phyloP scores from a whole-genome alignment of 2,113 vertebrate genomes.

The Drymodes brunneopygia region DNA sequence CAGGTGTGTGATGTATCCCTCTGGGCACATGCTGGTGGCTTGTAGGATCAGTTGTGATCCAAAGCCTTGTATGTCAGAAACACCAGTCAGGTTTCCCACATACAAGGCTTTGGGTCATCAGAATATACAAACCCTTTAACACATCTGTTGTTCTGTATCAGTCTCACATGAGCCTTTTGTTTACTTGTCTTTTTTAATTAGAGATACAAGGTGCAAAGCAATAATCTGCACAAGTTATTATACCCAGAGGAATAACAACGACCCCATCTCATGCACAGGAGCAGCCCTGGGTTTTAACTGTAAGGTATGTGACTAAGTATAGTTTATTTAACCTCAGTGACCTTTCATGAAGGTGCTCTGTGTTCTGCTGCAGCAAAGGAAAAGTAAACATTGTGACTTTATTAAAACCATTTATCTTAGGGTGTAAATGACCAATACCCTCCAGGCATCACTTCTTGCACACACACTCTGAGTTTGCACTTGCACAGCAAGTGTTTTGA shows the following conservation, averaged over 20 bases:
- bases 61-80: neutral
- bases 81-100: neutral
- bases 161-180: neutral
- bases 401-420: constrained; percentile 7
- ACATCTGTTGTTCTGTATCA: neutral
- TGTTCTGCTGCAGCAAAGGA: neutral
- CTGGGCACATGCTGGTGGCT: neutral
- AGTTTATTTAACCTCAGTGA: constrained; percentile 48
- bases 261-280: neutral
- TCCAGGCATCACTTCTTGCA: neutral
- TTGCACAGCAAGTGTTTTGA: neutral
- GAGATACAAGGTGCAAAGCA: neutral
- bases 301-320: constrained; percentile 18
- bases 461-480: neutral
- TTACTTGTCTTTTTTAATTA: neutral
- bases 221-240: neutral
- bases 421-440: neutral
- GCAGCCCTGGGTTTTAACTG: neutral
- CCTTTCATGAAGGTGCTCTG: neutral
- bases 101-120: neutral
- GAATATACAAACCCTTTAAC: neutral
- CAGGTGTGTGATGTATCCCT: neutral
- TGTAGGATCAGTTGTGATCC: neutral
- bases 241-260: neutral
- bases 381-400: constrained; percentile 33